Conservation (phyloP, 2,888 invertebrate genomes). For the Pogonocherus hispidulus region DNA sequence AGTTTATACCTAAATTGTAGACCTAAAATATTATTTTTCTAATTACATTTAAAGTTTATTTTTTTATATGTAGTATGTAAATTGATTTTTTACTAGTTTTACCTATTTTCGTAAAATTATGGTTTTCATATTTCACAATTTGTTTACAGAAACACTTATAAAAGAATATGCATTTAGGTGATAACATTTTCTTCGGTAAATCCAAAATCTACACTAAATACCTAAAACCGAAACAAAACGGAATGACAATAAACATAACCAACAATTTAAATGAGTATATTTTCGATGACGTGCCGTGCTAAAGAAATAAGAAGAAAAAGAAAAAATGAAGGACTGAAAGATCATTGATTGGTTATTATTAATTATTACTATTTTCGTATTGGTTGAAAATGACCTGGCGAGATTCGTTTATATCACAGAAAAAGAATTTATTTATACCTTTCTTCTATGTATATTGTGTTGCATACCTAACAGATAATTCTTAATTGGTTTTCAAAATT, state of each 20-base stretch:
- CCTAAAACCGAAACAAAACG: neutral
- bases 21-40: constrained; percentile 44
- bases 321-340: no score
- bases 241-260: constrained; percentile 19
- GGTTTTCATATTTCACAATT: constrained; percentile 43
- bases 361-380: no score
- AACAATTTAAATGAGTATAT: neutral
- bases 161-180: constrained; percentile 51
- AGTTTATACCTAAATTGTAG: constrained; percentile 40
- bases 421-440: no score
- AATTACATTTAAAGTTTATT: constrained; percentile 6
- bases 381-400: no score
- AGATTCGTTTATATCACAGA: no score
- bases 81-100: constrained; percentile 23
- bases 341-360: no score
- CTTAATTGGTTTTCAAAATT: no score
- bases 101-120: constrained; percentile 34
- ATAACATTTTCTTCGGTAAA: constrained; percentile 53
- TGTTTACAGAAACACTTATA: constrained; percentile 55
- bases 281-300: no score
- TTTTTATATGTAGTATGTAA: neutral
- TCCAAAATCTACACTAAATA: neutral
- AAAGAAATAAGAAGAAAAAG: no score
- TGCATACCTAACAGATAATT: no score
- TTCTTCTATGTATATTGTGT: no score